Base-by-base conservation (phyloP, 2,113 vertebrate species). In the Struthio camelus region DNA sequence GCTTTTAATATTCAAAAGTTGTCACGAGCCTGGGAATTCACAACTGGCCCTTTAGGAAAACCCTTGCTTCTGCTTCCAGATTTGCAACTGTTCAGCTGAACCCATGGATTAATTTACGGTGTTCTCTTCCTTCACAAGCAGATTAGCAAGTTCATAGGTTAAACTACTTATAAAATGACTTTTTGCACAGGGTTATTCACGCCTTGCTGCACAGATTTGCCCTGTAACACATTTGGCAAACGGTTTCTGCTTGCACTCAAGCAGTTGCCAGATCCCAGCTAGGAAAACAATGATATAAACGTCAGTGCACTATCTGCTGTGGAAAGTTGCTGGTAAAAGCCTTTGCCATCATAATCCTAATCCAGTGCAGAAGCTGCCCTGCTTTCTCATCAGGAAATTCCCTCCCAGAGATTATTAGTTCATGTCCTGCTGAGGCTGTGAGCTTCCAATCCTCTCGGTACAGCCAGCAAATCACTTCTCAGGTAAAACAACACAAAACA, bases 61-160 rank as follows among this genome's bases (percentile, higher is more conserved):
- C 19, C 30, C 11, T 42, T 8, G 20, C 28, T 59, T 59, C 77
- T 90, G 36, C 56, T 4, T 44, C 61, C 70, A 69, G 65, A 14
- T 69, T 61, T 30, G 70, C 24, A 42, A 85, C 65, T 16, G 38
- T 56, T 94, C 78, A 36, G 78, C 75, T 9, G 42, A 81, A 69
- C 19, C 82, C 75, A 70, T 42, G 59, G 23, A 22, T 80, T 93
- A 69, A 91, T 80, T 94, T 79, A 32, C 17, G 3, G 0, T 23
- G 48, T 80, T 94, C 53, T 58, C 36, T 30, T 77, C 81, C 85
- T 70, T 62, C 91, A 66, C 70, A 76, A 70, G 78, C 81, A 89
- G 91, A 80, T 90, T 53, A 82, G 78, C 72, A 77, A 94, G 90
- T 83, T 91, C 90, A 95, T 70, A 96, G 85, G 94, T 91, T 85